These are phyloP conservation scores for Hybos culiciformis DNA, from an alignment of 2,888 invertebrate genomes.

Conservation along the genomic window DNA sequence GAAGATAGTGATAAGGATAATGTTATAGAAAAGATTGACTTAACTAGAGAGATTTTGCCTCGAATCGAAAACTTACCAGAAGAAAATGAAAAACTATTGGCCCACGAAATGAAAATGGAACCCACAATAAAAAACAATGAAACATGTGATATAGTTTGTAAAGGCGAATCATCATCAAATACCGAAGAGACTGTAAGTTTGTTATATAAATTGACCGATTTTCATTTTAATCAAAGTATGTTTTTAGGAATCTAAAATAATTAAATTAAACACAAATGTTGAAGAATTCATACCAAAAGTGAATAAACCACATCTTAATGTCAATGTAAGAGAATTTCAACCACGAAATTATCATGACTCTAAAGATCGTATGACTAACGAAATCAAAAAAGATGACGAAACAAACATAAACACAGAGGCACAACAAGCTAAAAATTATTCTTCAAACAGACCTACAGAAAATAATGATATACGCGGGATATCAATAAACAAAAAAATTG, in stretches of 20 bases:
- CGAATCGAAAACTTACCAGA: too few relatives aligned
- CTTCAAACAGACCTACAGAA: too few relatives aligned
- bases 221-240: background rate
- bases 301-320: constrained; percentile 13
- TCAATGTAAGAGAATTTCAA: constrained; percentile 17
- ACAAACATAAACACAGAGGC: too few relatives aligned
- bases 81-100: too few relatives aligned
- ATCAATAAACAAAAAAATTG: too few relatives aligned
- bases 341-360: constrained; percentile 12
- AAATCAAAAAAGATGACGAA: too few relatives aligned
- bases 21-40: background rate
- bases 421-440: too few relatives aligned
- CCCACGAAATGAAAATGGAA: background rate
- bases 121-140: background rate
- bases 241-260: constrained; percentile 9
- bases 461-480: too few relatives aligned
- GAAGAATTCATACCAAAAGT: constrained; percentile 14
- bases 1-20: constrained; percentile 9
- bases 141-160: background rate
- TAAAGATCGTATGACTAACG: too few relatives aligned
- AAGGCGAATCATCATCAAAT: background rate
- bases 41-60: too few relatives aligned
- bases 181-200: constrained; percentile 11
- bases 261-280: constrained; percentile 13
- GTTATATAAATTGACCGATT: background rate